Evolutionary conservation across 2,113 vertebrate genomes (phyloP), one percentile per base, ranked within the genome.

Genomic region (Boulengerochromis microlepis): DNA sequence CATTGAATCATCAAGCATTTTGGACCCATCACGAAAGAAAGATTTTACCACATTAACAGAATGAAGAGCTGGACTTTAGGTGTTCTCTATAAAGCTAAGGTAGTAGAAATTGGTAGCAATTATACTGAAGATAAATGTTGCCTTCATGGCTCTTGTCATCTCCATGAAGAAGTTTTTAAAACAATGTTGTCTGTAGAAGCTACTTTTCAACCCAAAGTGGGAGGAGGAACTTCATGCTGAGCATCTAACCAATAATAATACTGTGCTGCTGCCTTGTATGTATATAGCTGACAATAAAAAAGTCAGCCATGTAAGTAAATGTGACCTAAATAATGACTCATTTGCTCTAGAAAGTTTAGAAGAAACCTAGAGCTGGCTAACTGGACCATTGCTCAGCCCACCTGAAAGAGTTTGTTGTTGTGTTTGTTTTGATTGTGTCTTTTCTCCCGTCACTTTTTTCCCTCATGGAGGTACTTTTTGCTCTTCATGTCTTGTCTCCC

Each of bases 391-490:
- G 12, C 31, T n/a, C 24, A 85, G 31, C 19, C 35, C 53, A 86
- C 38, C 84, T 88, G 57, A 52, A 15, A 53, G 50, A 54, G 19
- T 56, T 24, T 45, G 57, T 18, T 50, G 42, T 78, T 45, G 53
- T 45, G 50, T 87, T 22, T 59, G 52, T 83, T 80, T 61, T 52
- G 22, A 33, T 69, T 29, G n/a, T 64, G 6, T 50, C 47, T 86
- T 45, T 47, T 26, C 52, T 26, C 19, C 78, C 10, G n/a, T 87
- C 71, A 71, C 57, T 69, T 54, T 57, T 57, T 22, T 35, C 71
- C 80, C 82, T 33, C 87, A 74, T 22, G 78, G 76, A 90, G 86
- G 66, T 92, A 90, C 91, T 92, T 88, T 93, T 91, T 85, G 88
- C 91, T 76, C 91, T 83, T 80, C 78, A 10, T 86, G 83, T 83